Conservation (phyloP, 2,797 vertebrate species). For the Oreochromis mossambicus region DNA sequence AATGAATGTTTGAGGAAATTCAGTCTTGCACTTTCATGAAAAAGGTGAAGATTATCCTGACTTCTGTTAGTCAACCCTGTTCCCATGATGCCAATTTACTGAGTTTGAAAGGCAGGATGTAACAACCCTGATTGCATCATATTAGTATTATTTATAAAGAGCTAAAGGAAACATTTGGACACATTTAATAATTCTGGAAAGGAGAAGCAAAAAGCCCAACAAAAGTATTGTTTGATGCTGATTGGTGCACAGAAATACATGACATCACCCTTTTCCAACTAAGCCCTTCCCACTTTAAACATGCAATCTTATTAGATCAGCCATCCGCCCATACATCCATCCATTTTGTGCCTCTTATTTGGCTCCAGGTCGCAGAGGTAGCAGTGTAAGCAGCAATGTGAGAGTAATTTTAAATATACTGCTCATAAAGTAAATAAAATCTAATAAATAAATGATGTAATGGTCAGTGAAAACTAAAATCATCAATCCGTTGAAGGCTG, state of each 20-base stretch:
- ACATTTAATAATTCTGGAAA: background rate
- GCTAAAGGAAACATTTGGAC: background rate
- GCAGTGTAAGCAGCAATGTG: background rate
- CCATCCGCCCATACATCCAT: background rate
- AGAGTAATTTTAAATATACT: background rate
- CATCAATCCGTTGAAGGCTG: background rate
- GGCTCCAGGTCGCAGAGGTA: background rate
- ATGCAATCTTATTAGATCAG: background rate
- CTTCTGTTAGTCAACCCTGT: background rate
- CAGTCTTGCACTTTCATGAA: background rate
- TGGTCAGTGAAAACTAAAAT: background rate
- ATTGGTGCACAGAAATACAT: background rate
- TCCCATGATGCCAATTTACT: background rate
- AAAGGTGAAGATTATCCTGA: background rate
- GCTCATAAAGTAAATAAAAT: background rate
- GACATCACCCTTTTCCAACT: background rate
- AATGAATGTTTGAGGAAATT: background rate
- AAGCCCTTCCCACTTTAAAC: background rate
- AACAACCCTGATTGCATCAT: background rate
- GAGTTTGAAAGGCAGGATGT: background rate
- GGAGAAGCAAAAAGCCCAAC: background rate
- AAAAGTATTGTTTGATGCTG: background rate
- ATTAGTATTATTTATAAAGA: background rate
- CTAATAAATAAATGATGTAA: rapidly evolving
- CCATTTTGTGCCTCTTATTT: background rate